Conservation (phyloP, 2,888 invertebrate species). For the Zaprionus lineosus region DNA sequence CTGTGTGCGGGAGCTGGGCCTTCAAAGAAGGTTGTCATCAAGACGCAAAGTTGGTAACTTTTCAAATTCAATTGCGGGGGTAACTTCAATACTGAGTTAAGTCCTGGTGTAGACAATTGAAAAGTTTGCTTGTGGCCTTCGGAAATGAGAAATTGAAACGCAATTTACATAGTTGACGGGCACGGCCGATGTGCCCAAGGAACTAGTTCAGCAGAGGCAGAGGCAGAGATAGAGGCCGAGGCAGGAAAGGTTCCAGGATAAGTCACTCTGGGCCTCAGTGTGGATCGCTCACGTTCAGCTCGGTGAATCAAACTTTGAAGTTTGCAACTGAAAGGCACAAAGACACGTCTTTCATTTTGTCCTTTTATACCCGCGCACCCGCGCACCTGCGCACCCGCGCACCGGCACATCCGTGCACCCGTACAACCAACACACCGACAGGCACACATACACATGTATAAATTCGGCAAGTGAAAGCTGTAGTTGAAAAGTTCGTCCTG, state of each 20-base stretch:
- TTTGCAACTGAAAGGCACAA: not conserved
- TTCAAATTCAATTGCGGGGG: constrained; percentile 29
- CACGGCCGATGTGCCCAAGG: no score
- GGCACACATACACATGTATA: not conserved
- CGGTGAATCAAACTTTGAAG: no score
- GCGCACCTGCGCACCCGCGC: no score
- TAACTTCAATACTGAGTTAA: constrained; percentile 20
- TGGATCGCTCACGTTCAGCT: no score
- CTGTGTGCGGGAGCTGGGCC: no score
- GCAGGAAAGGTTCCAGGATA: no score
- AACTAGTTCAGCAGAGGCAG: no score
- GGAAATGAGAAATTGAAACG: constrained; percentile 3
- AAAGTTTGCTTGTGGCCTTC: constrained; percentile 32
- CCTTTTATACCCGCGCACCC: no score
- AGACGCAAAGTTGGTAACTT: not conserved
- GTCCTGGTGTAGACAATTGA: constrained; percentile 38
- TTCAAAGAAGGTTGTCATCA: no score
- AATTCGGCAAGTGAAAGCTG: not conserved
- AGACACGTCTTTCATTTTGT: not conserved
- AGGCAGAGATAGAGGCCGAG: no score
- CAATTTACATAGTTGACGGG: constrained; percentile 21
- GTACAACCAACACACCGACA: not conserved
- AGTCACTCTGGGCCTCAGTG: no score
- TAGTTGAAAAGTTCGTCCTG: not conserved
- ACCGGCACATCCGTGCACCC: not conserved